Evolutionary conservation across 2,797 vertebrate species (phyloP).

Genomic region (Heterohyrax brucei): DNA sequence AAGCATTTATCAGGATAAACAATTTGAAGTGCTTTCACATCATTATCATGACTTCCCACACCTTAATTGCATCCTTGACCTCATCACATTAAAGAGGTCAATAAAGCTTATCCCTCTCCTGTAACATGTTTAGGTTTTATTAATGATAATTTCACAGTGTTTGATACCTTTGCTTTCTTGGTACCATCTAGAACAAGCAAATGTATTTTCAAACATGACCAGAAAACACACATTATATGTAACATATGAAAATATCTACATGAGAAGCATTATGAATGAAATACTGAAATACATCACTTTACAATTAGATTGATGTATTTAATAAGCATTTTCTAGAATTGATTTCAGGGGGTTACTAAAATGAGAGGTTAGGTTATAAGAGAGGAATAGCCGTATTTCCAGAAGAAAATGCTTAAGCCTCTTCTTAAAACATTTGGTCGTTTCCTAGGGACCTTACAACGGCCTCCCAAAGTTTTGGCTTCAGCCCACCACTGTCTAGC

Average conservation of each 20-base stretch:
- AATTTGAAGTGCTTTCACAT: conserved; percentile 34
- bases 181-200: neutral
- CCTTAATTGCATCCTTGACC: conserved; percentile 60
- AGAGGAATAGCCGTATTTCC: neutral
- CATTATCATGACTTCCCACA: conserved; percentile 3
- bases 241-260: neutral
- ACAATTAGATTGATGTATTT: conserved; percentile 53
- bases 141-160: conserved; percentile 23
- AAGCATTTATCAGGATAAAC: conserved; percentile 66
- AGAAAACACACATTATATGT: neutral
- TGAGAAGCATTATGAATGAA: neutral
- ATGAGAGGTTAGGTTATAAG: neutral
- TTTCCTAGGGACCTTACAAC: neutral
- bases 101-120: conserved; percentile 33
- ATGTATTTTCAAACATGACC: conserved; percentile 2
- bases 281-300: conserved; percentile 4
- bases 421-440: neutral
- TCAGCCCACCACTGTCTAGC: no score
- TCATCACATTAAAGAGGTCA: conserved; percentile 48
- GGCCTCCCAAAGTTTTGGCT: neutral
- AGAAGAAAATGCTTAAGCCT: conserved; percentile 24
- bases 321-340: conserved; percentile 8
- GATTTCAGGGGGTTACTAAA: conserved; percentile 23
- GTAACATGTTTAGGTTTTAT: conserved; percentile 61
- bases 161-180: neutral